A percentile compares a stretch with the other conserved stretches of the same genome.
phyloP scores from a whole-genome alignment of 1,140 invertebrate species.

The Anastrepha ludens region DNA sequence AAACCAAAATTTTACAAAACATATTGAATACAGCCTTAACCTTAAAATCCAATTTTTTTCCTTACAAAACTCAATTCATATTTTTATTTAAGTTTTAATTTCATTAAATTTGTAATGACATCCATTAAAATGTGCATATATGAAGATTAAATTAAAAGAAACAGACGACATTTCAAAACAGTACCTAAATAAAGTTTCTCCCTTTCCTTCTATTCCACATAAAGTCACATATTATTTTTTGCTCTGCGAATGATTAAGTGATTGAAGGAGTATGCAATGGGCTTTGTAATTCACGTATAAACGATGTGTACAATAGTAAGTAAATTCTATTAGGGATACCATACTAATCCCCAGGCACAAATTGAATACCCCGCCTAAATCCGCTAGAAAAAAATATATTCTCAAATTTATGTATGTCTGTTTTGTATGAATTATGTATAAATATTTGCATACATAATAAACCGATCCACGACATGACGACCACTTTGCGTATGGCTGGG shows the following conservation, averaged over 20 bases:
- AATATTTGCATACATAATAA: slow-evolving; percentile 63
- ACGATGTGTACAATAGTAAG: slow-evolving; percentile 70
- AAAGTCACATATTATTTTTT: background rate
- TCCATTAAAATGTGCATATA: too few species aligned
- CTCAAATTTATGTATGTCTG: background rate
- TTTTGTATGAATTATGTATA: background rate
- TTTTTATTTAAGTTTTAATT: too few species aligned
- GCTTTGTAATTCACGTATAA: slow-evolving; percentile 64
- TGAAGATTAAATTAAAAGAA: too few species aligned
- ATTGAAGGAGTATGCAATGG: slow-evolving; percentile 47
- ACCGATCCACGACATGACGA: slow-evolving; percentile 72
- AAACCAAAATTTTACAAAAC: too few species aligned
- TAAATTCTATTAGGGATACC: slow-evolving; percentile 70
- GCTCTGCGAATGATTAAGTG: background rate
- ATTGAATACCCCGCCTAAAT: slow-evolving; percentile 72
- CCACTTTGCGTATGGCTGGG: slow-evolving; percentile 69
- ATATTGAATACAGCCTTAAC: too few species aligned
- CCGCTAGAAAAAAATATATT: slow-evolving; percentile 62
- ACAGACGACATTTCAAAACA: too few species aligned
- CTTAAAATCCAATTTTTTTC: too few species aligned
- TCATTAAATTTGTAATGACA: too few species aligned
- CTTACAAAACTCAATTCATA: too few species aligned
- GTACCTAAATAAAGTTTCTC: too few species aligned
- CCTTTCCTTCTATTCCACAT: too few species aligned
- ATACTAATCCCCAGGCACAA: slow-evolving; percentile 70